These are phyloP conservation scores for Coreius guichenoti DNA, from an alignment of 2,797 vertebrate species.

Conservation along the genomic window DNA sequence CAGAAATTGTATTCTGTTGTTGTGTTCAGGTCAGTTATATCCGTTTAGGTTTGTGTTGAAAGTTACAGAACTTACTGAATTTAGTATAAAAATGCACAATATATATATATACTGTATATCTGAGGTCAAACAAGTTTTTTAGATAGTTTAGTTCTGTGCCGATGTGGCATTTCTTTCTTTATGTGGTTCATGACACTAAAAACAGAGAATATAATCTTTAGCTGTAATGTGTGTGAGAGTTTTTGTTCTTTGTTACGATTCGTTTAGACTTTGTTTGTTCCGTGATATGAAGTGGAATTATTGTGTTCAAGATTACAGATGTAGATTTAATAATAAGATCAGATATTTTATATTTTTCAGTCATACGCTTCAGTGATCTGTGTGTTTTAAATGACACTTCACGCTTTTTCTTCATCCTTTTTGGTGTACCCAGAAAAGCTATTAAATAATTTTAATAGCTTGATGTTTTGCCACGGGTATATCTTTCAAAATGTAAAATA, in stretches of 20 bases:
- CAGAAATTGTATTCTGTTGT: conserved; percentile 34
- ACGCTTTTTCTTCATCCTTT: background rate
- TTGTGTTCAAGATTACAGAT: background rate
- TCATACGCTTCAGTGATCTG: background rate
- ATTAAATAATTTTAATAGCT: conserved; percentile 45
- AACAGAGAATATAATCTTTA: background rate
- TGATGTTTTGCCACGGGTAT: conserved; percentile 30
- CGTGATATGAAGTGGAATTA: background rate
- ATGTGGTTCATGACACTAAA: background rate
- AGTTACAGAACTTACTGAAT: too few relatives aligned
- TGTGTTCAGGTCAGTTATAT: background rate
- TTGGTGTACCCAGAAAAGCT: conserved; percentile 17
- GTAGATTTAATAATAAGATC: background rate
- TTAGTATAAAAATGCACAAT: too few relatives aligned
- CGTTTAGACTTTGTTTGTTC: background rate
- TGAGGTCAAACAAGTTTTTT: background rate
- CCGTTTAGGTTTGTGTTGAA: background rate
- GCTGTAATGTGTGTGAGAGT: background rate
- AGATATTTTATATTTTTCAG: background rate
- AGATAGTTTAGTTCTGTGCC: background rate
- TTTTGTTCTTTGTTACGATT: background rate
- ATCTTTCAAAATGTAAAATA: conserved; percentile 45
- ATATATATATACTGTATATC: background rate
- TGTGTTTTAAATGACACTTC: conserved; percentile 10
- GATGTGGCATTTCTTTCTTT: background rate